Conservation (phyloP, 2,113 vertebrate genomes). For the Oncorhynchus clarkii region DNA sequence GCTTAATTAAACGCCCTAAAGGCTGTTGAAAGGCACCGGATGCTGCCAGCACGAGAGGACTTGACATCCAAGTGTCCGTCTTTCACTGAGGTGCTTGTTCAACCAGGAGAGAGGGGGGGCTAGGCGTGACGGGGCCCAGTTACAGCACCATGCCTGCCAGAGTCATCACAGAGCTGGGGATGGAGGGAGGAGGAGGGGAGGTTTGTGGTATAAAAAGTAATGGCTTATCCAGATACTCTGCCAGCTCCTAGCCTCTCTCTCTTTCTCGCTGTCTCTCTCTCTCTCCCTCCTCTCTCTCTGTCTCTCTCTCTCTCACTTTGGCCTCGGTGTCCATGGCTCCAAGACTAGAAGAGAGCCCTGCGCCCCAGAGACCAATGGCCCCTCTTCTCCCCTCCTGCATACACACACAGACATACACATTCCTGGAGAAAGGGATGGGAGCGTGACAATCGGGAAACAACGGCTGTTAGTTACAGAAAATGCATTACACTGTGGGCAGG, state of each 20-base stretch:
- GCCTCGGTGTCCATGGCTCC: conserved; percentile 74
- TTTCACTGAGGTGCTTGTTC: conserved; percentile 42
- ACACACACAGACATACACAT: conserved; percentile 73
- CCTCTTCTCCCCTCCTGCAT: conserved; percentile 31
- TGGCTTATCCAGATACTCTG: conserved; percentile 86
- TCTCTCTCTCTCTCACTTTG: conserved; percentile 65
- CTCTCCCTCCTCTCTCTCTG: conserved; percentile 31
- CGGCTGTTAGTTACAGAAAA: conserved; percentile 99
- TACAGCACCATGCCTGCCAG: conserved; percentile 61
- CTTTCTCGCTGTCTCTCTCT: conserved; percentile 58
- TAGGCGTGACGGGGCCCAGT: conserved; percentile 62
- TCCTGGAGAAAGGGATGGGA: conserved; percentile 92
- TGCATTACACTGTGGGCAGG: conserved; percentile 92
- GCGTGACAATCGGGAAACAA: conserved; percentile 99
- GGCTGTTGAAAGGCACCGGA: conserved; percentile 67
- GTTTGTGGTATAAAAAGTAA: conserved; percentile 72
- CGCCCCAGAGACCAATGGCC: conserved; percentile 56
- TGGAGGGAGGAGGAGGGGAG: conserved; percentile 20
- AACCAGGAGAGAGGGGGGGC: conserved; percentile 13
- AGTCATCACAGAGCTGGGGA: conserved; percentile 45
- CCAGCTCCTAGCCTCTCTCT: conserved; percentile 30
- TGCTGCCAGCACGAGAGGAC: conserved; percentile 52
- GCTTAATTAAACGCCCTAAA: conserved; percentile 64
- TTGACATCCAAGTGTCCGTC: conserved; percentile 64
- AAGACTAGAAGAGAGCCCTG: conserved; percentile 78